A percentile compares a stretch with the other conserved stretches of the same genome.
These are phyloP conservation scores for Trichonephila clavipes DNA, from an alignment of 1,140 invertebrate species.

Conservation along the genomic window DNA sequence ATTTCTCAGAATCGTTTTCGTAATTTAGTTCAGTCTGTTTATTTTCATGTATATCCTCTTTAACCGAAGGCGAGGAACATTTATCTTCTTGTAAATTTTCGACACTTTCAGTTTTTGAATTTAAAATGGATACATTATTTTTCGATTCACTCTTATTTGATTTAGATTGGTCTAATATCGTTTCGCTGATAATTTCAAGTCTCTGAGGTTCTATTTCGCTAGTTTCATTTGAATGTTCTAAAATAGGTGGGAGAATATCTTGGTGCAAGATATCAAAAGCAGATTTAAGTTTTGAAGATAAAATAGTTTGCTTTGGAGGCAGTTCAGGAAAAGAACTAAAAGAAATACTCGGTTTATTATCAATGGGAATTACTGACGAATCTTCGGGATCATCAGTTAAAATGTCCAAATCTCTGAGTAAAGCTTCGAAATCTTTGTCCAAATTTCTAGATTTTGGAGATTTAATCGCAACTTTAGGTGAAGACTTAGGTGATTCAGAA, in stretches of 20 bases:
- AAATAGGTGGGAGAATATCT: slow-evolving; percentile 52
- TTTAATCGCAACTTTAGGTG: background rate
- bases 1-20: background rate
- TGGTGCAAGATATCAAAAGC: slow-evolving; percentile 32
- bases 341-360: slow-evolving; percentile 30
- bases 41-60: slow-evolving; percentile 22
- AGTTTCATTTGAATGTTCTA: slow-evolving; percentile 33
- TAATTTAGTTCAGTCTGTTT: background rate
- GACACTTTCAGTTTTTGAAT: background rate
- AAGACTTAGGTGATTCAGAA: background rate
- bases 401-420: slow-evolving; percentile 48
- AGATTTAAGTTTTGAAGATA: background rate
- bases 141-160: background rate
- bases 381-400: background rate
- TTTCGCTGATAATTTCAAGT: background rate
- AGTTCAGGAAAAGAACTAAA: background rate
- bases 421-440: slow-evolving; percentile 60
- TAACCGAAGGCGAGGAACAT: background rate
- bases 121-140: background rate
- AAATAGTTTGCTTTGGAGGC: slow-evolving; percentile 11
- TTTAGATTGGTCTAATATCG: background rate
- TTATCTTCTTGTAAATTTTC: background rate
- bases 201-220: background rate
- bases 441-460: slow-evolving; percentile 16
- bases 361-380: background rate